Evolutionary conservation across 1,140 invertebrate genomes (phyloP), one percentile per base, ranked within the genome.

Genomic region (Drosophila ogumai): DNA sequence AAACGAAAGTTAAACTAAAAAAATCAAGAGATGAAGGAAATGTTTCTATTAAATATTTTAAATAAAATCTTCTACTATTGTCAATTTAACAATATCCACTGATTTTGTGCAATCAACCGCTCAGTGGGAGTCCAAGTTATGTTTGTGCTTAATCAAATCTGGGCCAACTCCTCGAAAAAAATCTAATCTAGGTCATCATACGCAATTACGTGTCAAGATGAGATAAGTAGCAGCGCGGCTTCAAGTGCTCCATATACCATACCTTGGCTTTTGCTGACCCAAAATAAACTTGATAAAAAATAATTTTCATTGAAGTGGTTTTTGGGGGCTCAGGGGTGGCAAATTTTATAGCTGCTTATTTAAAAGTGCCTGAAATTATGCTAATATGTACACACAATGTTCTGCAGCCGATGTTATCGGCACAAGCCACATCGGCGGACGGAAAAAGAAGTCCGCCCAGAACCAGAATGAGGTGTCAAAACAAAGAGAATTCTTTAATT

Each of bases 401-500:
- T 59, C n/a, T 28, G 31, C 34, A 22, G 66, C 10, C 31, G 66
- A 72, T 72, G 46, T 47, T 72, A 50, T 49, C 69, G 41, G 69
- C 36, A 17, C 12, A 25, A 13, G 28, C 34, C 36, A 52, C 58
- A 34, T 15, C 46, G 22, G 31, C 34, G 52, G 34, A 25, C 46
- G 22, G 10, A 32, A 60, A 52, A 54, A 64, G 19, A 71, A 36
- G 43, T 19, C 36, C 13, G 22, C 31, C 50, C 55, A 17, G 41
- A 60, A 68, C 50, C 55, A 17, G 41, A 60, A 68, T 77, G 49
- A 77, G 74, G 74, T 77, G 74, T 77, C 74, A 77, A 88, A 90
- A 90, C 85, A 90, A 88, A 88, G 85, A 78, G 72, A 88, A 80
- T 74, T 78, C 63, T 78, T 78, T 54, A 60, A 77, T 77, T 78